phyloP scores from a whole-genome alignment of 1,140 invertebrate genomes.

The Melanaphis sacchari region DNA sequence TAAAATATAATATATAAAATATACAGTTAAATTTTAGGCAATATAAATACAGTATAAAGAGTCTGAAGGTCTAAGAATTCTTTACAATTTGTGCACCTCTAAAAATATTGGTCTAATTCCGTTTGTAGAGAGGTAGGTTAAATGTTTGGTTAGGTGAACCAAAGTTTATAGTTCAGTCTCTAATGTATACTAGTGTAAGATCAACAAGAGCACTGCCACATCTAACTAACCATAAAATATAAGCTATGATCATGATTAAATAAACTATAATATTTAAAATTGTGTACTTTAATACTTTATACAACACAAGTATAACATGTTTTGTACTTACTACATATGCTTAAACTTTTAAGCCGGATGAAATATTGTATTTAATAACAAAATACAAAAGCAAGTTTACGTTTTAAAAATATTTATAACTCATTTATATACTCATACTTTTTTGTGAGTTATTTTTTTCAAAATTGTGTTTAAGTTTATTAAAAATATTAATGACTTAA shows the following conservation, averaged over 20 bases:
- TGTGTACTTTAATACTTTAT: neutral
- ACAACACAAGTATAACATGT: neutral
- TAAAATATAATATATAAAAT: too few species aligned
- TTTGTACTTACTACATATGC: neutral
- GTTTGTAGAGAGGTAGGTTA: neutral
- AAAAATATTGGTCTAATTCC: too few species aligned
- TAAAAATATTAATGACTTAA: neutral
- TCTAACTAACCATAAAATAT: neutral
- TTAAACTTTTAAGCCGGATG: neutral
- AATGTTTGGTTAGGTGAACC: neutral
- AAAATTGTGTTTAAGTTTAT: neutral
- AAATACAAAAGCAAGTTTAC: neutral
- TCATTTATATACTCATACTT: neutral
- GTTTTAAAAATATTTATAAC: neutral
- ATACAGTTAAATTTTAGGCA: too few species aligned
- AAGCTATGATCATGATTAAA: neutral
- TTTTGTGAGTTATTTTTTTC: neutral
- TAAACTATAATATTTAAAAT: neutral
- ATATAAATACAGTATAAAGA: too few species aligned
- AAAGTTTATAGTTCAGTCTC: neutral
- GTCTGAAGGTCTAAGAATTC: too few species aligned
- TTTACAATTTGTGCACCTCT: too few species aligned
- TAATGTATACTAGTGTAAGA: neutral
- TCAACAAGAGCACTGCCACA: neutral
- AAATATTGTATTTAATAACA: neutral